A percentile compares a stretch with the other conserved stretches of the same genome.
phyloP scores from a whole-genome alignment of 2,113 vertebrate species.

The Dryoscopus gambensis region DNA sequence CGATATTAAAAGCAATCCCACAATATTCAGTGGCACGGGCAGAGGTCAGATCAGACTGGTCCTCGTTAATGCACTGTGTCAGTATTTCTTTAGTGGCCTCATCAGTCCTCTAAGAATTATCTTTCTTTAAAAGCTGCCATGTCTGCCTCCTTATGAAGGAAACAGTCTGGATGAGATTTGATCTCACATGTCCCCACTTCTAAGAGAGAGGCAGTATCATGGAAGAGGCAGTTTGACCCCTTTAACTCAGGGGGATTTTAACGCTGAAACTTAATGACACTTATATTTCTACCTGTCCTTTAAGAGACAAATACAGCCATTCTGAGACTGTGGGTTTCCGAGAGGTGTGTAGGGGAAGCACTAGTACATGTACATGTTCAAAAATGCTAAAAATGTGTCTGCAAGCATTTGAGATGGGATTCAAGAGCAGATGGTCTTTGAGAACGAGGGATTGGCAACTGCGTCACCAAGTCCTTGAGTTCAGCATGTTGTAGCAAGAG shows the following conservation, averaged over 20 bases:
- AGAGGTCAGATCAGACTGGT: conserved; percentile 33
- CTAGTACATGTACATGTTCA: background rate
- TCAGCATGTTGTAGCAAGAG: background rate
- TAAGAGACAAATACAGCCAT: background rate
- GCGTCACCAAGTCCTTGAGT: background rate
- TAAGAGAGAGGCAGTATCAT: background rate
- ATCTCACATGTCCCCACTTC: background rate
- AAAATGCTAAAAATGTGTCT: background rate
- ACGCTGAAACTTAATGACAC: background rate
- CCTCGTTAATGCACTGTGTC: conserved; percentile 32
- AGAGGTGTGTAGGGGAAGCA: background rate
- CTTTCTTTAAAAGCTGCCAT: background rate
- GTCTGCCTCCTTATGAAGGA: background rate
- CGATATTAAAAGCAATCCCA: conserved; percentile 38
- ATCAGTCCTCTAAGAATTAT: conserved; percentile 27
- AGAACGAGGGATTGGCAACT: background rate
- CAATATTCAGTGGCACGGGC: background rate
- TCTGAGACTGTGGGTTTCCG: background rate
- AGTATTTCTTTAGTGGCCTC: conserved; percentile 42
- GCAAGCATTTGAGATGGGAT: background rate
- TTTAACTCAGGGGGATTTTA: background rate
- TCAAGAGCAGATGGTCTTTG: background rate
- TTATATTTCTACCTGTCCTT: background rate
- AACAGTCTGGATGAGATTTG: background rate
- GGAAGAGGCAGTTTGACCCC: background rate